phyloP scores from a whole-genome alignment of 2,888 invertebrate species.

The Agriopis leucophaearia region DNA sequence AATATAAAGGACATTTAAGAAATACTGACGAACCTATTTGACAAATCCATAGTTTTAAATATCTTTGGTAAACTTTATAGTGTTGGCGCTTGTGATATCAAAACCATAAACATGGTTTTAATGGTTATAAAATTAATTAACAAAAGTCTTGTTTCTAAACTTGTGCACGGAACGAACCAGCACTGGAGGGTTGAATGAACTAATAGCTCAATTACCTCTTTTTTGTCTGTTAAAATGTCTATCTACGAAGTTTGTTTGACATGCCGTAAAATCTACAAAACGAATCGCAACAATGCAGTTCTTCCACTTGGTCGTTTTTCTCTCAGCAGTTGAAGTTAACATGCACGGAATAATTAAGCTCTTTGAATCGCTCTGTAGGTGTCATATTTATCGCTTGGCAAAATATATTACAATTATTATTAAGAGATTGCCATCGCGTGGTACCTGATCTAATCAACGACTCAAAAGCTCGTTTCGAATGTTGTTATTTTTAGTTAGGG shows the following conservation, averaged over 20 bases:
- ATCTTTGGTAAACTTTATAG: conserved; percentile 16
- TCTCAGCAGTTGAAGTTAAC: conserved; percentile 23
- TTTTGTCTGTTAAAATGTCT: conserved; percentile 55
- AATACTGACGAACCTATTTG: no score
- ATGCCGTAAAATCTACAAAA: conserved; percentile 67
- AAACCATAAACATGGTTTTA: conserved; percentile 28
- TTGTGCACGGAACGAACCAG: conserved; percentile 10
- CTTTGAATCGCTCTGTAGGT: conserved; percentile 10
- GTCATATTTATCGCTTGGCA: conserved; percentile 19
- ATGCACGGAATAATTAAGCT: conserved; percentile 19
- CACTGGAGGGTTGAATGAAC: conserved; percentile 60
- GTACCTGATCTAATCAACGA: conserved; percentile 32
- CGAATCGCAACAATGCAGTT: conserved; percentile 60
- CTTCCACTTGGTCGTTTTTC: conserved; percentile 37
- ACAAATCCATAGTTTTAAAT: no score
- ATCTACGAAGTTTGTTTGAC: conserved; percentile 56
- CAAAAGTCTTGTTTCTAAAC: conserved; percentile 1
- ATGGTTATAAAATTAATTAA: conserved; percentile 31
- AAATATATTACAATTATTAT: conserved; percentile 30
- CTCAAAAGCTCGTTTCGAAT: conserved; percentile 40
- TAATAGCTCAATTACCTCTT: conserved; percentile 56
- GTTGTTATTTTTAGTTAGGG: conserved; percentile 50
- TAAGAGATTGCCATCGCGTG: conserved; percentile 16
- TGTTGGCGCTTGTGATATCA: conserved; percentile 7
- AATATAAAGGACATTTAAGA: no score